Percentiles rank a stretch among this genome's conserved stretches.
Conservation (phyloP, 2,888 invertebrate genomes). For the Arenicola marina region DNA sequence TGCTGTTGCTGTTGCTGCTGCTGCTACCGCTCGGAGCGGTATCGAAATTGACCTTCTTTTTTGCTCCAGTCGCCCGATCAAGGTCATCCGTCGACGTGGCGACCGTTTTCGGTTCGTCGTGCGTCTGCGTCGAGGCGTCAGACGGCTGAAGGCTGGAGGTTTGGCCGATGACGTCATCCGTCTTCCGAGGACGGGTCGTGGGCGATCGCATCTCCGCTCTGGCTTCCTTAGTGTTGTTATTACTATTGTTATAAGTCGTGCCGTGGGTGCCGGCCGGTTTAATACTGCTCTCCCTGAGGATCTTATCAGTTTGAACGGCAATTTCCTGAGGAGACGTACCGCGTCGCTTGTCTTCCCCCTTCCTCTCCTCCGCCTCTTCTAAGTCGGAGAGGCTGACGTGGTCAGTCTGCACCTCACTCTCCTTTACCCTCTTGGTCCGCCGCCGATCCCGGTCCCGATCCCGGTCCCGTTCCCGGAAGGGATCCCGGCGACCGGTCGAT, state of each 20-base stretch:
- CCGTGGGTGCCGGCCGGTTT: neutral
- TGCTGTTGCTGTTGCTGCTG: neutral
- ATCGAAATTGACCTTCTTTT: too few relatives aligned
- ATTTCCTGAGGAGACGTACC: too few relatives aligned
- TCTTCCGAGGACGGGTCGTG: neutral
- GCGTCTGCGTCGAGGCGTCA: neutral
- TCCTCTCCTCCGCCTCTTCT: neutral
- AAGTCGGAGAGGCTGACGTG: neutral
- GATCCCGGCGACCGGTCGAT: too few relatives aligned
- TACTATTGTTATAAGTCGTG: too few relatives aligned
- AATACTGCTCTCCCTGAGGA: neutral
- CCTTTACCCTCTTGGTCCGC: neutral
- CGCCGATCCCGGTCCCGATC: too few relatives aligned
- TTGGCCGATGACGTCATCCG: neutral
- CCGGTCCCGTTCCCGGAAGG: too few relatives aligned
- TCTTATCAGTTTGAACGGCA: neutral
- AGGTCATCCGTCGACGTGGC: conserved; percentile 1
- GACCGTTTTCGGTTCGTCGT: neutral
- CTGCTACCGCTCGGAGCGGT: neutral
- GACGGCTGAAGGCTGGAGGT: neutral
- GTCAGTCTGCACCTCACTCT: conserved; percentile 1
- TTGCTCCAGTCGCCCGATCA: too few relatives aligned
- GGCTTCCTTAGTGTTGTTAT: too few relatives aligned
- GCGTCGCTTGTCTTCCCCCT: too few relatives aligned
- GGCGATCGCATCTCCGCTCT: too few relatives aligned